phyloP scores from a whole-genome alignment of 2,113 vertebrate genomes.

The Equus przewalskii region DNA sequence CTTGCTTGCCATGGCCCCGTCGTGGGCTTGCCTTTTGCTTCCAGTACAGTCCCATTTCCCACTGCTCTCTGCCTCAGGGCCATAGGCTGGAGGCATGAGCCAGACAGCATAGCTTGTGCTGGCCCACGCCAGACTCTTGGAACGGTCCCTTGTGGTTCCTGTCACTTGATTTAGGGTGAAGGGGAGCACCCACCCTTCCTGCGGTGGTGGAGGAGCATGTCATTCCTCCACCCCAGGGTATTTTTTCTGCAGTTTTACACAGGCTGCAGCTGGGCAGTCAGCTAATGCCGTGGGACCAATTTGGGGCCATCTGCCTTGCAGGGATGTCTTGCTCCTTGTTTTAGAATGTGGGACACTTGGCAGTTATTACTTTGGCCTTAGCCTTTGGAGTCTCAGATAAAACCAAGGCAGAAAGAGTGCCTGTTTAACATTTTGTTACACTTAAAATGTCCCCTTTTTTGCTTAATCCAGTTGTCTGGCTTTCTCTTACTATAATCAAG shows the following conservation, averaged over 20 bases:
- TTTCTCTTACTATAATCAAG: neutral
- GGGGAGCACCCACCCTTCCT: neutral
- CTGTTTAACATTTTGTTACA: neutral
- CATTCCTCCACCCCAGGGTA: neutral
- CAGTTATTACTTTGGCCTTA: neutral
- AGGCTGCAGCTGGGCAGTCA: neutral
- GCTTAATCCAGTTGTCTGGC: neutral
- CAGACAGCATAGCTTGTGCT: neutral
- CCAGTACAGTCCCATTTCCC: neutral
- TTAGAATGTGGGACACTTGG: neutral
- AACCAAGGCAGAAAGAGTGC: neutral
- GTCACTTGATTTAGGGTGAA: neutral
- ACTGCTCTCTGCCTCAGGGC: neutral
- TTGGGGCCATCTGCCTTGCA: neutral
- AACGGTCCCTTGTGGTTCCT: neutral
- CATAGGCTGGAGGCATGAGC: neutral
- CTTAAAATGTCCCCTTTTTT: neutral
- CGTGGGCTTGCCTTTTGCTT: neutral
- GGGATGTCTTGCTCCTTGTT: neutral
- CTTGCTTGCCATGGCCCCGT: fast-evolving
- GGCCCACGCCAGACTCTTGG: neutral
- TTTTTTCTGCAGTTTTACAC: neutral
- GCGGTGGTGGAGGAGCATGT: neutral
- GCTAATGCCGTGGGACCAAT: neutral
- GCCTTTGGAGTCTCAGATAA: neutral